Evolutionary conservation across 1,140 invertebrate species (phyloP), one percentile per base, ranked within the genome.

Genomic region (Papilio machaon): DNA sequence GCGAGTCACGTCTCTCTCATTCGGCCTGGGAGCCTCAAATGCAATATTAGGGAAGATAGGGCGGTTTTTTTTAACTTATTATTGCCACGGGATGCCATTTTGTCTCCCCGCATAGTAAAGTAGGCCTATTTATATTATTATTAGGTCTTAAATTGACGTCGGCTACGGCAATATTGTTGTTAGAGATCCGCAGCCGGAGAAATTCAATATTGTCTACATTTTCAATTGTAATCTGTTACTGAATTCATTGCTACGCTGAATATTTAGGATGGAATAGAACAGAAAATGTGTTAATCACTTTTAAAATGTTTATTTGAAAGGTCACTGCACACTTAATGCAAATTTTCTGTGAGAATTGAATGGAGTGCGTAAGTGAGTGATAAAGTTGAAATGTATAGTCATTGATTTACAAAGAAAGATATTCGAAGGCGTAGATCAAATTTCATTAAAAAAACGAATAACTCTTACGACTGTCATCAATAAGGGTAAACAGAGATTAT

Each of bases 1-100:
- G 49, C 81, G 15, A 30, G 85, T 87, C 87, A 88, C 87, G 87
- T 81, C 79, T 82, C 49, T 81, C 83, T 87, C 84, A 88, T 88
- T 86, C 85, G 82, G 82, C 52, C 77, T 83, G 64, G 83, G 76
- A 77, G 77, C 82, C 83, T 82, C 81, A 58, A 77, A 81, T 81
- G 80, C 80, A 82, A 84, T 86, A 88, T 85, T 84, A 84, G 82
- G 77, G 78, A 82, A 77, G 80, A 85, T 81, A 81, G 79, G 81
- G 82, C 79, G 81, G 73, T 76, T 82, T 82, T 80, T 38, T 77
- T 60, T 52, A 49, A 54, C 82, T 81, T 85, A 85, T 87, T 86
- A 87, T 85, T 82, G 73, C 80, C 82, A 74, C 76, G 79, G 80
- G 79, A 74, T 70, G 76, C 83, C 80, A 83, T 87, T 87, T 85